Percentiles rank a stretch among this genome's conserved stretches.
These are phyloP conservation scores for Hydrocynus forskahlii DNA, from an alignment of 2,797 vertebrate species.

Conservation along the genomic window DNA sequence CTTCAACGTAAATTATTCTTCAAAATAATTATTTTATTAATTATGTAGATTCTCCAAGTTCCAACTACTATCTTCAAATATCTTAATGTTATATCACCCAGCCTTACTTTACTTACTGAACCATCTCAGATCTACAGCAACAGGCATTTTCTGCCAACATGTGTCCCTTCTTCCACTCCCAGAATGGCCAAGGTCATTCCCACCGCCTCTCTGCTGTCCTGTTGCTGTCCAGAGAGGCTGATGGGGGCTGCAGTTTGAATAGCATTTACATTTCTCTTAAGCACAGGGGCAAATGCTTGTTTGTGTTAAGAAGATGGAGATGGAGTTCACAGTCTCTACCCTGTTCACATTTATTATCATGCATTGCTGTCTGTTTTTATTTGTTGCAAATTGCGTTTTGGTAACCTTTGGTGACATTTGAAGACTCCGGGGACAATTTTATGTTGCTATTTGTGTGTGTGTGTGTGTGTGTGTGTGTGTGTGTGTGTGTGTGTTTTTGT, in stretches of 20 bases:
- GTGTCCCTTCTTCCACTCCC: constrained; percentile 54
- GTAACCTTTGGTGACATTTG: constrained; percentile 25
- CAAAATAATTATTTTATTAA: too few relatives aligned
- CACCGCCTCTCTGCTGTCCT: constrained; percentile 65
- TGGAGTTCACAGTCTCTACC: neutral
- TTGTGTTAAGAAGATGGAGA: constrained; percentile 9
- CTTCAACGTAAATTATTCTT: too few relatives aligned
- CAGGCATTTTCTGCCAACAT: constrained; percentile 46
- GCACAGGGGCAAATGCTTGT: constrained; percentile 53
- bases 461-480: constrained; percentile 24
- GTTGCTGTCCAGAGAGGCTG: constrained; percentile 57
- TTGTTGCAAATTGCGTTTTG: constrained; percentile 2
- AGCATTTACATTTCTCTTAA: constrained; percentile 75
- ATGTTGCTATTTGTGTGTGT: constrained; percentile 18
- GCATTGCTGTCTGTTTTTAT: constrained; percentile 18
- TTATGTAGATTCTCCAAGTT: too few relatives aligned
- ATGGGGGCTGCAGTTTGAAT: constrained; percentile 69
- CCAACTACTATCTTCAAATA: too few relatives aligned
- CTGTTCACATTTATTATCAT: constrained; percentile 4
- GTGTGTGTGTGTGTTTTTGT: constrained; percentile 17
- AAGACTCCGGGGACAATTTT: constrained; percentile 8
- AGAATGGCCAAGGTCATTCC: constrained; percentile 69
- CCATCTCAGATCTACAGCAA: constrained; percentile 46
- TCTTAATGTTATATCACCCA: neutral
- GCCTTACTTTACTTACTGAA: neutral